A percentile compares a stretch with the other conserved stretches of the same genome.
These are phyloP conservation scores for Xanthia icteritia DNA, from an alignment of 2,888 invertebrate genomes.

Conservation along the genomic window DNA sequence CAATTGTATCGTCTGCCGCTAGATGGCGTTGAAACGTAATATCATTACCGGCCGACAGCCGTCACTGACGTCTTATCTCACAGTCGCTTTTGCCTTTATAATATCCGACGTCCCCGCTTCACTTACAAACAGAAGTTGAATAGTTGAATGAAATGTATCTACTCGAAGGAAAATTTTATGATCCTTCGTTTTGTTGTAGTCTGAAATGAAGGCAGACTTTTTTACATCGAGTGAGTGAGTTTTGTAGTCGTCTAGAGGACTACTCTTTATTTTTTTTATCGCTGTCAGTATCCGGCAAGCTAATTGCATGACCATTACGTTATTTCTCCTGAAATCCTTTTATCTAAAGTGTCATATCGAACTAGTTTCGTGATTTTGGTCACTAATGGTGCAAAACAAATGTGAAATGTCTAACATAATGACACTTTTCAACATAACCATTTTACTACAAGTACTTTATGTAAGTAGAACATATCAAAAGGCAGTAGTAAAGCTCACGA, in stretches of 20 bases:
- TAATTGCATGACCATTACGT: conserved; percentile 16
- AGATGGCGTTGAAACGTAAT: conserved; percentile 69
- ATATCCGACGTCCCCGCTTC: conserved; percentile 67
- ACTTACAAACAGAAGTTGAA: conserved; percentile 62
- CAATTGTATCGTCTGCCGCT: conserved; percentile 67
- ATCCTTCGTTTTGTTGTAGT: conserved; percentile 48
- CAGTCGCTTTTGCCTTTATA: conserved; percentile 67
- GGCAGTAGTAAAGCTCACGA: conserved; percentile 14
- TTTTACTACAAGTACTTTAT: conserved; percentile 33
- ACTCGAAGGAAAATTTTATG: conserved; percentile 56
- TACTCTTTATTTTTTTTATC: not conserved
- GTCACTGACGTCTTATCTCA: conserved; percentile 70
- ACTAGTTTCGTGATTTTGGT: conserved; percentile 27
- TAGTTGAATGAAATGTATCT: conserved; percentile 65
- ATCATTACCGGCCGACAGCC: conserved; percentile 69
- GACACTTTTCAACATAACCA: conserved; percentile 24
- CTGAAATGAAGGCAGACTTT: conserved; percentile 22
- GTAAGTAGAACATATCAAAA: conserved; percentile 25
- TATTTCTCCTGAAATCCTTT: conserved; percentile 1
- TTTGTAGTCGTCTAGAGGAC: conserved; percentile 25
- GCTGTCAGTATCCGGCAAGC: not conserved
- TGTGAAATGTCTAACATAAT: conserved; percentile 34
- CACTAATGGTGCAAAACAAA: conserved; percentile 33
- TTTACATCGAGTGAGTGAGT: not conserved
- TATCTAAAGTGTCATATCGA: conserved; percentile 17